Base-by-base conservation (phyloP, 2,888 invertebrate species). In the Branchellion lobata region DNA sequence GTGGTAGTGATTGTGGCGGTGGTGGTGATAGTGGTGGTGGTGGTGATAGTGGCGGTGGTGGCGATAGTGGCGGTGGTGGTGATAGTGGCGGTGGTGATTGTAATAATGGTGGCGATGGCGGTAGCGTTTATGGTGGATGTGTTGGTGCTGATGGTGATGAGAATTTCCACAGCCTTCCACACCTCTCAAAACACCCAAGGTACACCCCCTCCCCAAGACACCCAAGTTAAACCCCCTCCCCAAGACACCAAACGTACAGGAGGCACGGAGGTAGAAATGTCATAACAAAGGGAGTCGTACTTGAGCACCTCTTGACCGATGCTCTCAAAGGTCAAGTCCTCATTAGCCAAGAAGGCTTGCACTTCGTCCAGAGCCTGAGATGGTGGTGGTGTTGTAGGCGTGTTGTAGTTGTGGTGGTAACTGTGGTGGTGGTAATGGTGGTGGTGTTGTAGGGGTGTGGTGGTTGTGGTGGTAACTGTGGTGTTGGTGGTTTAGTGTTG, bases 261-360 rank as follows among this genome's bases (percentile, higher is more conserved):
- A 8, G 77, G 77, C 3, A 77, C 36, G 5, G 61, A 24, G n/a
- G 77, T 65, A 0, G 77, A 77, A 0, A 77, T 65, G 36, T 77
- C 40, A 36, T 77, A 33, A n/a, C 53, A 53, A 33, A 77, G 29
- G n/a, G 53, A 34, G 24, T 77, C 77, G 40, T 77, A 77, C 11
- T 65, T 47, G 2, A 77, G 27, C 34, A 77, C 77, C 29, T 65
- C 31, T 24, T 57, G 24, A 5, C 77, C 77, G 33, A 77, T 33
- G 1, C 34, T 29, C 1, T 77, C 65, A 53, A 34, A 77, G 1
- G 77, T 77, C 77, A 77, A 24, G 27, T 77, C 57, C 14, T 77
- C 77, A 3, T 31, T 3, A 3, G 34, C 33, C 24, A 79, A 31
- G 31, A 72, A 79, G 11, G 34, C 72, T 8, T n/a, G 24, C 27